Conservation (phyloP, 2,113 vertebrate genomes). For the Brachypodius melanocephalos region DNA sequence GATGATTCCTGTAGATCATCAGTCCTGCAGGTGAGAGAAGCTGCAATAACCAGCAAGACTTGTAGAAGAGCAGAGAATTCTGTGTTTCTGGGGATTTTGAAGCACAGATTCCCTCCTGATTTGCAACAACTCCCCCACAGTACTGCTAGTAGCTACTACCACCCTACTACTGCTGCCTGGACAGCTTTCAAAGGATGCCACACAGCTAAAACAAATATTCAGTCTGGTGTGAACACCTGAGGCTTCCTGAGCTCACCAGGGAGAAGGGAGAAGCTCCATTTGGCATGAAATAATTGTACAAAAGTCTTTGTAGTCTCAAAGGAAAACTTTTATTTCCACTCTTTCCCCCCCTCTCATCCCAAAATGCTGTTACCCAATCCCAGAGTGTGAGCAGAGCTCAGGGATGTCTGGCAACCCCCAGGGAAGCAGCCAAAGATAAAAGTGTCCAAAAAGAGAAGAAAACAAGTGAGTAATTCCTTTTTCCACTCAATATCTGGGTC, state of each 20-base stretch:
- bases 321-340: neutral
- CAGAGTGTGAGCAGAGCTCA: neutral
- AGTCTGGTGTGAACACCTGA: neutral
- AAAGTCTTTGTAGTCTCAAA: accelerated
- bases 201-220: neutral
- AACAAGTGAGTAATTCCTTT: conserved; percentile 53
- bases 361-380: neutral
- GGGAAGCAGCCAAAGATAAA: neutral
- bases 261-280: neutral
- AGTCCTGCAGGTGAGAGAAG: neutral
- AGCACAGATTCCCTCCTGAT: neutral
- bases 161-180: neutral
- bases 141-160: neutral
- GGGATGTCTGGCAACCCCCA: neutral
- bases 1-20: neutral
- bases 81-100: neutral
- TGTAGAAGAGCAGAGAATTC: neutral
- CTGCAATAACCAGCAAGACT: neutral
- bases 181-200: neutral
- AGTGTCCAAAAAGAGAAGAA: conserved; percentile 11
- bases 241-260: neutral
- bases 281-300: neutral
- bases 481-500: conserved; percentile 25
- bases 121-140: neutral
- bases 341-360: neutral